Evolutionary conservation across 1,140 invertebrate genomes (phyloP).

Genomic region (Conus ventricosus): DNA sequence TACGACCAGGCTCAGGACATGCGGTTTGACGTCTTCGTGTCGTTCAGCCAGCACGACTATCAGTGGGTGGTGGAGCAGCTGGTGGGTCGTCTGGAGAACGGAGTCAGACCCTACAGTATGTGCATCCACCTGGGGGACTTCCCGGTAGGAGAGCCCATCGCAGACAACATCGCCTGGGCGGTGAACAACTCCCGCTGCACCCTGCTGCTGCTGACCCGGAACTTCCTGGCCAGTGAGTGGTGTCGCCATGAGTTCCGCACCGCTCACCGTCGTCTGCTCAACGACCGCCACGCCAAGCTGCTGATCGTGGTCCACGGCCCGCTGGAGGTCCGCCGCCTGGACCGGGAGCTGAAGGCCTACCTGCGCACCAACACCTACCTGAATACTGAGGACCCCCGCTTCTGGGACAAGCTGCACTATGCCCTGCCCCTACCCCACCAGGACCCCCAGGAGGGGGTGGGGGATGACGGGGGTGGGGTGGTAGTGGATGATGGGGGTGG

Average conservation of each 20-base stretch:
- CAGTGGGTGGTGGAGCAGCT: constrained; percentile 90
- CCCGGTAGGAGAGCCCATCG: constrained; percentile 85
- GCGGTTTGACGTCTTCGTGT: constrained; percentile 91
- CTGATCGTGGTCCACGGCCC: constrained; percentile 92
- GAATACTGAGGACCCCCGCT: constrained; percentile 82
- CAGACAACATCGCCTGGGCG: constrained; percentile 79
- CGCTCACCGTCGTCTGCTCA: constrained; percentile 92
- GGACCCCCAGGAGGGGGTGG: too few species aligned
- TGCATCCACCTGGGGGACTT: constrained; percentile 94
- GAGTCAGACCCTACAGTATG: constrained; percentile 88
- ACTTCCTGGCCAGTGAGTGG: constrained; percentile 82
- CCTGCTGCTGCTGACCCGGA: constrained; percentile 80
- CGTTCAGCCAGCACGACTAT: constrained; percentile 94
- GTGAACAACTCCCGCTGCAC: constrained; percentile 80
- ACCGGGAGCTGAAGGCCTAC: constrained; percentile 79
- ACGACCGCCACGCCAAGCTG: constrained; percentile 86
- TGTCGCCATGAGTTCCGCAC: constrained; percentile 82
- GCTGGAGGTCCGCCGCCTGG: constrained; percentile 78
- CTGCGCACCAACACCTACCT: constrained; percentile 81
- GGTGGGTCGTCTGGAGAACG: constrained; percentile 88
- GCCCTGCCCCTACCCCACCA: constrained; percentile 80
- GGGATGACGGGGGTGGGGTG: too few species aligned
- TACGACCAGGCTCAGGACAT: constrained; percentile 25
- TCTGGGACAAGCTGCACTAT: constrained; percentile 95
- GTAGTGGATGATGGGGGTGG: background rate